These are phyloP conservation scores for Protonemura montana DNA, from an alignment of 2,888 invertebrate genomes.

Conservation along the genomic window DNA sequence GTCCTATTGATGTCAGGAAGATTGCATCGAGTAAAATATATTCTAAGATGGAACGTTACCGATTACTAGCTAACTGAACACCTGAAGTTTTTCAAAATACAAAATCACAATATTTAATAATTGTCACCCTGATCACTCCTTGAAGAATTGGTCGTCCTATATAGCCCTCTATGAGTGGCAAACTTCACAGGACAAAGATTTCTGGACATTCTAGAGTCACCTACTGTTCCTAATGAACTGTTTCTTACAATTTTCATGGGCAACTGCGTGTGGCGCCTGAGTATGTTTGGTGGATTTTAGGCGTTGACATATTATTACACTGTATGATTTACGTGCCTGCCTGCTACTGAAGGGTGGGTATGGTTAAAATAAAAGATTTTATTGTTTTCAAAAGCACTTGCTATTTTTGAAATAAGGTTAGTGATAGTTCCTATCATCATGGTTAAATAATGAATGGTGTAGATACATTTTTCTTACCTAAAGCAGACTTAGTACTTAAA, in stretches of 20 bases:
- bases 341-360: not conserved
- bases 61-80: not conserved
- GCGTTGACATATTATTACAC: not conserved
- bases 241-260: not conserved
- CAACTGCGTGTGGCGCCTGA: not conserved
- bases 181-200: not conserved
- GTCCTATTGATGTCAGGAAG: not conserved
- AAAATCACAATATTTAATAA: not conserved
- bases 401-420: too few species aligned
- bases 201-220: not conserved
- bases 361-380: not conserved
- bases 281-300: not conserved
- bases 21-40: not conserved
- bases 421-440: too few species aligned
- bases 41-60: not conserved
- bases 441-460: not conserved
- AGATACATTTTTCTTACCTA: too few species aligned
- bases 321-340: not conserved
- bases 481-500: too few species aligned
- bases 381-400: not conserved
- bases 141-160: not conserved
- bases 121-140: not conserved
- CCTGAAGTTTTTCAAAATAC: not conserved
- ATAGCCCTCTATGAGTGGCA: not conserved
- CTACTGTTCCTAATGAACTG: not conserved